Evolutionary conservation across 2,113 vertebrate genomes (phyloP).

Genomic region (Morone chrysops): DNA sequence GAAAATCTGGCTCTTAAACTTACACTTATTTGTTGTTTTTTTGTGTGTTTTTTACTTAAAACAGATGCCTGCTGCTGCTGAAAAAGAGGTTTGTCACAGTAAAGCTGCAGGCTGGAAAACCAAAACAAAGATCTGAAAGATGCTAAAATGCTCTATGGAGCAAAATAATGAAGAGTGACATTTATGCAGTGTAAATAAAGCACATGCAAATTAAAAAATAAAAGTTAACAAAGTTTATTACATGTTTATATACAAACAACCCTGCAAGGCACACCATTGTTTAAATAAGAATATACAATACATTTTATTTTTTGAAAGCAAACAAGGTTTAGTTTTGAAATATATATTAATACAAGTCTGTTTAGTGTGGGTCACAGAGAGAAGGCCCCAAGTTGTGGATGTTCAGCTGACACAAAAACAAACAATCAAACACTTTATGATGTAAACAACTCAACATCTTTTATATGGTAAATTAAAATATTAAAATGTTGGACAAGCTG

Average conservation of each 20-base stretch:
- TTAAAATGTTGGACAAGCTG: slow-evolving; percentile 14
- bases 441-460: slow-evolving; percentile 54
- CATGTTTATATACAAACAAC: slow-evolving; percentile 88
- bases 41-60: no score
- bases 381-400: slow-evolving; percentile 50
- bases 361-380: slow-evolving; percentile 65
- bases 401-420: slow-evolving; percentile 43
- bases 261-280: slow-evolving; percentile 86
- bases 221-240: slow-evolving; percentile 88
- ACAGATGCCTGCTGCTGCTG: no score
- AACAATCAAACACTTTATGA: slow-evolving; percentile 40
- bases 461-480: slow-evolving; percentile 18
- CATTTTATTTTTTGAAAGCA: slow-evolving; percentile 74
- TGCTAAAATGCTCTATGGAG: no score
- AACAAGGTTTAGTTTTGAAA: slow-evolving; percentile 76
- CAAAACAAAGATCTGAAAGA: neutral
- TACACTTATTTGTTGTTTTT: neutral
- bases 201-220: slow-evolving; percentile 41
- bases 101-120: neutral
- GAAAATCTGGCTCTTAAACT: neutral
- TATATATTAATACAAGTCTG: slow-evolving; percentile 82
- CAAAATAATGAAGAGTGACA: neutral
- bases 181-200: slow-evolving; percentile 28
- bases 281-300: slow-evolving; percentile 88
- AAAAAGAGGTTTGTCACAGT: neutral